Percentiles rank a stretch among this genome's conserved stretches.
Evolutionary conservation across 2,113 vertebrate species (phyloP).

Genomic region (Solea solea): DNA sequence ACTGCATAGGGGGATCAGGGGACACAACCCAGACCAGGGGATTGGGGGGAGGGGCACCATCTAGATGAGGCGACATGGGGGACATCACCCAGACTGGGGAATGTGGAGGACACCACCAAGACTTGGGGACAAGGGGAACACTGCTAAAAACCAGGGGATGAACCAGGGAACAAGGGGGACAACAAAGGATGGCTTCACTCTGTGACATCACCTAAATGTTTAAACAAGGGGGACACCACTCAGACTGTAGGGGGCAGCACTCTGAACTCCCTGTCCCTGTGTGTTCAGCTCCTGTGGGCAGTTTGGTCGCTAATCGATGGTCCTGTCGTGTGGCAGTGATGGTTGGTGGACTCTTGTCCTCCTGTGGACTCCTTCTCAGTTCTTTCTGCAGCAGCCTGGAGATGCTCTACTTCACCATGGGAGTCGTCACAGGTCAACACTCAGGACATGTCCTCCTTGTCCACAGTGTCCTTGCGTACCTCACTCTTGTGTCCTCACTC

Average conservation of each 20-base stretch:
- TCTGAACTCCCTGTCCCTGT: conserved; percentile 30
- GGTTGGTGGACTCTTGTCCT: conserved; percentile 90
- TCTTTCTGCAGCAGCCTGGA: conserved; percentile 90
- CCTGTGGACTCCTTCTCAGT: conserved; percentile 88
- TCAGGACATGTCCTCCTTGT: neutral
- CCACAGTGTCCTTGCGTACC: neutral
- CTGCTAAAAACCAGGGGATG: no score
- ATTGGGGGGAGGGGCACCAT: neutral
- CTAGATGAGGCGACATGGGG: no score
- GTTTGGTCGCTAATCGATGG: conserved; percentile 89
- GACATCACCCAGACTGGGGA: no score
- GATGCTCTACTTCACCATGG: conserved; percentile 90
- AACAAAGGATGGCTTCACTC: no score
- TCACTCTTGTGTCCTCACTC: accelerated
- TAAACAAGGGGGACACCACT: no score
- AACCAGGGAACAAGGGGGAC: no score
- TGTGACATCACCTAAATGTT: no score
- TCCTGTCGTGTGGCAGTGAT: conserved; percentile 92
- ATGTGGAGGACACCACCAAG: no score
- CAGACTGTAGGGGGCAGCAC: neutral
- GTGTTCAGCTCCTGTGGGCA: conserved; percentile 88
- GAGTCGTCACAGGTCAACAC: conserved; percentile 89
- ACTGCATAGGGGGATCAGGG: neutral
- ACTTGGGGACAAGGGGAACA: no score
- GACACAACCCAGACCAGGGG: neutral